Evolutionary conservation across 1,140 invertebrate genomes (phyloP), one percentile per base, ranked within the genome.

Genomic region (Andricus grossulariae): DNA sequence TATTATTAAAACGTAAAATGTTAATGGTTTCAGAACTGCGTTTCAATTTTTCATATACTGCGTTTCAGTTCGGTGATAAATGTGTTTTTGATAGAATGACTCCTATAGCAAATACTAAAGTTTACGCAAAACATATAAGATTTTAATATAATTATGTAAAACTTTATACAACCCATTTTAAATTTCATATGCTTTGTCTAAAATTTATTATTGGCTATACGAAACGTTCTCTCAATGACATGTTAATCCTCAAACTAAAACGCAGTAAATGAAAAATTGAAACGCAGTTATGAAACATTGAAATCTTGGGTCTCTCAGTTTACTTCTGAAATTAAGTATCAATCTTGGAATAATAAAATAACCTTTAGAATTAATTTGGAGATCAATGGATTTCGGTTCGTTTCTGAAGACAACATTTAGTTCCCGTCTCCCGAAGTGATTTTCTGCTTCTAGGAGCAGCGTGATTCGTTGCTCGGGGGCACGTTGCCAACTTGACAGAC

Each of bases 401-500:
- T 66, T 32, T 39, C 11, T 66, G 25, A 45, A 66, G 60, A 39
- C 60, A 66, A 66, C 45, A 66, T 66, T 25, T 66, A 13, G 60
- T 45, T 66, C 60, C 39, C 3, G 2, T 13, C 32, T 66, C 60
- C 39, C 3, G 7, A 66, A 66, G 60, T 66, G 60, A 66, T 66
- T 66, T 66, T 66, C 60, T 66, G 60, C 25, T 66, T 66, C 60
- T 66, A 13, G 39, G 60, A 66, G 60, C 60, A 66, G n/a, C 21
- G 60, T 39, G 60, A 66, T 66, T 66, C 25, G 60, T 66, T 16
- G 60, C 60, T 66, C 13, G 60, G 60, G 25, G 60, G 60, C 32
- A 66, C 60, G 15, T 66, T 66, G 60, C 39, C 25, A 66, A 66
- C 32, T 66, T 66, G 32, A 66, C 60, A 16, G 60, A 66, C 60